Conservation (phyloP, 2,797 vertebrate genomes). For the Sebastiscus albofasciatus region DNA sequence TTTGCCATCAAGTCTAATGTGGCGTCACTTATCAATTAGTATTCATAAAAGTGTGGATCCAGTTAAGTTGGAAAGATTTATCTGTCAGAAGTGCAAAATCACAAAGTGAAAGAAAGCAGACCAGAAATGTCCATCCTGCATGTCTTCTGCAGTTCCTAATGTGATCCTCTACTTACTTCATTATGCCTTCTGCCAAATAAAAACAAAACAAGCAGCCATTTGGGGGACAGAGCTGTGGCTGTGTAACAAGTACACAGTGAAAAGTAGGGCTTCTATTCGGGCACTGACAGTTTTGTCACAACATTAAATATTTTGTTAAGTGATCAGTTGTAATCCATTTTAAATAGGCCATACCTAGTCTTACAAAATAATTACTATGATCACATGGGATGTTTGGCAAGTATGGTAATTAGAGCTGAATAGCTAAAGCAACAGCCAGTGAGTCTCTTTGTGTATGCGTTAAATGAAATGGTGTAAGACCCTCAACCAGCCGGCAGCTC, state of each 20-base stretch:
- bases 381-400: conserved; percentile 20
- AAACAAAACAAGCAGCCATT: neutral
- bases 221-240: neutral
- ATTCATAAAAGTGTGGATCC: neutral
- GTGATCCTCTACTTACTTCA: neutral
- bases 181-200: neutral
- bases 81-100: neutral
- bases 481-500: neutral
- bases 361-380: conserved; percentile 9
- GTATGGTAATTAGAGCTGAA: conserved; percentile 5
- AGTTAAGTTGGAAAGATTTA: neutral
- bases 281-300: neutral
- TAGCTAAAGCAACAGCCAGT: neutral
- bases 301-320: conserved; percentile 2
- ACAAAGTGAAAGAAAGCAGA: neutral
- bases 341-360: neutral
- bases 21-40: neutral
- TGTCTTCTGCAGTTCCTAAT: neutral
- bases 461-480: conserved; percentile 3
- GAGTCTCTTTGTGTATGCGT: conserved; percentile 2
- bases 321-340: conserved; percentile 3
- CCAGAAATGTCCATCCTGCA: neutral
- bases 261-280: neutral
- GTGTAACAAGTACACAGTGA: neutral
- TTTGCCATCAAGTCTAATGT: neutral